Conservation (phyloP, 2,888 invertebrate genomes). For the Achlya flavicornis region DNA sequence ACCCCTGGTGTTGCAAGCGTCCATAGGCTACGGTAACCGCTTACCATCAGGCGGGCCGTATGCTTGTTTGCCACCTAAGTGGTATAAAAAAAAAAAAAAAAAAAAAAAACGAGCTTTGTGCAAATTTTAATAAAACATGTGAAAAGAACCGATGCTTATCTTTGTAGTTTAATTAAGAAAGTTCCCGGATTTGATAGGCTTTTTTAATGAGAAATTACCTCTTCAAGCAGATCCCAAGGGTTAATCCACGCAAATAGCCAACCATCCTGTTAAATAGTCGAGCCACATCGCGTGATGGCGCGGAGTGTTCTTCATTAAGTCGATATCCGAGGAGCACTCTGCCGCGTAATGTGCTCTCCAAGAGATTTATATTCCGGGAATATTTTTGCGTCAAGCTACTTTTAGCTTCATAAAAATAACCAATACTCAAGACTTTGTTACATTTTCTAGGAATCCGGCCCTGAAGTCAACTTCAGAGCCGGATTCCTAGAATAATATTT, state of each 20-base stretch:
- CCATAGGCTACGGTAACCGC: no score
- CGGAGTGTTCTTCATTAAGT: slow-evolving; percentile 65
- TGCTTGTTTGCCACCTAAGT: no score
- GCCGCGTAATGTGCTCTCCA: slow-evolving; percentile 45
- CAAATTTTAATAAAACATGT: background rate
- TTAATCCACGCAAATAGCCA: slow-evolving; percentile 57
- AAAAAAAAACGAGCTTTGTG: background rate
- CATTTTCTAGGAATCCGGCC: no score
- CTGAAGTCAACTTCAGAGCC: background rate
- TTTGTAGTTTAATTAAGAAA: slow-evolving; percentile 40
- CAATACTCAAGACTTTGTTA: background rate
- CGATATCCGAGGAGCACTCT: slow-evolving; percentile 54
- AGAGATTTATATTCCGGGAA: slow-evolving; percentile 42
- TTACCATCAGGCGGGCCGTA: no score
- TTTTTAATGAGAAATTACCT: slow-evolving; percentile 58
- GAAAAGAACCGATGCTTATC: slow-evolving; percentile 14
- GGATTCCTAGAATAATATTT: background rate
- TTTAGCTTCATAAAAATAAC: slow-evolving; percentile 4
- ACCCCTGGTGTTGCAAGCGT: no score
- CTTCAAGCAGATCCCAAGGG: slow-evolving; percentile 52
- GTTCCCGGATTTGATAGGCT: slow-evolving; percentile 40
- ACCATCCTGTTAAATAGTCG: slow-evolving; percentile 57
- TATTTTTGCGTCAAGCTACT: slow-evolving; percentile 19
- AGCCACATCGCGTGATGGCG: slow-evolving; percentile 53
- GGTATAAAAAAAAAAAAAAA: no score